Conservation (phyloP, 2,113 vertebrate species). For the Paedocypris sp. region DNA sequence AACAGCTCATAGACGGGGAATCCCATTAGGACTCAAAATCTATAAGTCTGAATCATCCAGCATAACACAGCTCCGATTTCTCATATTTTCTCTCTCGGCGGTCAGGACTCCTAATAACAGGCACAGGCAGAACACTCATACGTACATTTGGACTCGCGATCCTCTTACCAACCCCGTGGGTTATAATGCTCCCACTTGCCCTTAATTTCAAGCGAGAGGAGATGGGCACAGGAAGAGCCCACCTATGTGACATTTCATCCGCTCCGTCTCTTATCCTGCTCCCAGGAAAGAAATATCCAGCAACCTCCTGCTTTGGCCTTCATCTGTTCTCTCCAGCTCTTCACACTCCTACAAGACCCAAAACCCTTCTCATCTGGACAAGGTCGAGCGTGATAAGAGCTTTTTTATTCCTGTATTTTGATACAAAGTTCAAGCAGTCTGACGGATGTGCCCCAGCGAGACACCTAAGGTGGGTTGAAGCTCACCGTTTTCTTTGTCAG, state of each 20-base stretch:
- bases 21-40: no score
- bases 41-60: no score
- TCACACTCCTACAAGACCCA: background rate
- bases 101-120: background rate
- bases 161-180: background rate
- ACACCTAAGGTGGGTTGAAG: background rate
- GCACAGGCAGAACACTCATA: background rate
- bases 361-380: background rate
- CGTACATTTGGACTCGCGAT: background rate
- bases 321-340: background rate
- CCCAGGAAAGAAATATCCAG: constrained; percentile 4
- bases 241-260: background rate
- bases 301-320: constrained; percentile 1
- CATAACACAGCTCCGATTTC: no score
- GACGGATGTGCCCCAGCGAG: background rate
- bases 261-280: background rate
- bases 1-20: no score
- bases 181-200: constrained; percentile 12
- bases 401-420: constrained; percentile 9
- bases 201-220: constrained; percentile 2
- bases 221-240: background rate
- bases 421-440: constrained; percentile 10
- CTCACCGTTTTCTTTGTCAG: constrained; percentile 8
- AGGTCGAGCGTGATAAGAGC: constrained; percentile 5
- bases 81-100: background rate